Conservation (phyloP, 2,888 invertebrate species). For the Drosophila ezoana region DNA sequence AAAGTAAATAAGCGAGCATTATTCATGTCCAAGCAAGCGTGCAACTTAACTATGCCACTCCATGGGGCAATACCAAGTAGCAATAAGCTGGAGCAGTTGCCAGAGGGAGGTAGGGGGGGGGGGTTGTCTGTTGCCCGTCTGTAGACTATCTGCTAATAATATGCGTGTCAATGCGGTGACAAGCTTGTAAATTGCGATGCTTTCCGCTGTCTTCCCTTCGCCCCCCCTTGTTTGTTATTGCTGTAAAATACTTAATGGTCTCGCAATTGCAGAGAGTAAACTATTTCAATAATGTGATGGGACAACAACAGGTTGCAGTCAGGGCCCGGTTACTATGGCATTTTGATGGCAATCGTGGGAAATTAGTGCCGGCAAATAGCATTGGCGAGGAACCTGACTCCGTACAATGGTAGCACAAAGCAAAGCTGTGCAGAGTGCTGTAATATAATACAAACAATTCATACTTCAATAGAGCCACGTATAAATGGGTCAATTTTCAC, state of each 20-base stretch:
- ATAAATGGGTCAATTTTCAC: neutral
- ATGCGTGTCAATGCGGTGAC: constrained; percentile 56
- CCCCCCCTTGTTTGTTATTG: constrained; percentile 1
- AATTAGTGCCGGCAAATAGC: constrained; percentile 52
- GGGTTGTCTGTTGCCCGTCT: neutral
- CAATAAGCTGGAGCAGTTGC: neutral
- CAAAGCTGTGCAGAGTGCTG: neutral
- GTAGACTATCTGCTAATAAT: constrained; percentile 39
- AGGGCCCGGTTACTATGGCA: constrained; percentile 21
- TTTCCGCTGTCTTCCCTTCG: constrained; percentile 8
- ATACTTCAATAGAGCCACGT: neutral
- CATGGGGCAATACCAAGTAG: constrained; percentile 13
- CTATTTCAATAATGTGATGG: constrained; percentile 37
- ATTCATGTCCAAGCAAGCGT: constrained; percentile 71
- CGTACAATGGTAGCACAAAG: constrained; percentile 13
- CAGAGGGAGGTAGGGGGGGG: neutral
- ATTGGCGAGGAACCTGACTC: neutral
- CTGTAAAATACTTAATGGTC: constrained; percentile 35
- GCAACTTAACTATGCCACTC: constrained; percentile 42
- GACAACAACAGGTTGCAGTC: constrained; percentile 2
- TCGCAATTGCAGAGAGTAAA: constrained; percentile 27
- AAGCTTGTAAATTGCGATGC: constrained; percentile 44
- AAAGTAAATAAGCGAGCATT: constrained; percentile 69
- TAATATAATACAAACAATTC: constrained; percentile 6
- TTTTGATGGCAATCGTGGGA: constrained; percentile 53